Percentiles rank a stretch among this genome's conserved stretches.
Conservation (phyloP, 2,113 vertebrate species). For the Cebus imitator region DNA sequence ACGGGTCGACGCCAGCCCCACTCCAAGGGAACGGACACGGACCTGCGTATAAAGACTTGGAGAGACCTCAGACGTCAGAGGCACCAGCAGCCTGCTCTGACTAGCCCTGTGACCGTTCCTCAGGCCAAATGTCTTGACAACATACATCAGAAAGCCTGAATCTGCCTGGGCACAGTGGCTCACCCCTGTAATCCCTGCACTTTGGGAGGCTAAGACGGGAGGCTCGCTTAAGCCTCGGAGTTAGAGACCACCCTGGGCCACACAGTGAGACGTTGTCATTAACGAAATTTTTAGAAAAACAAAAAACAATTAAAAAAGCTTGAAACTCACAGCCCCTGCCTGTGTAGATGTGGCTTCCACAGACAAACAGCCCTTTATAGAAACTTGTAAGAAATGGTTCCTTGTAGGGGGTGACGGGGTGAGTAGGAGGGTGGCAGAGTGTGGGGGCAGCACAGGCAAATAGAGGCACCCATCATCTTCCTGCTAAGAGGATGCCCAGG, state of each 20-base stretch:
- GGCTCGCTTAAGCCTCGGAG: too few species aligned
- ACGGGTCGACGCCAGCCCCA: background rate
- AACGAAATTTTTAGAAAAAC: too few species aligned
- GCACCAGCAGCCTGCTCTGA: background rate
- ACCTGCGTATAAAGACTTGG: fast-evolving
- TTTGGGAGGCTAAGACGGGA: too few species aligned
- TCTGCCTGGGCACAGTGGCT: too few species aligned
- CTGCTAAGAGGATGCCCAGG: background rate
- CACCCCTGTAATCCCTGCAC: too few species aligned
- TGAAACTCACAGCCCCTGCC: background rate
- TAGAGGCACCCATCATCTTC: fast-evolving
- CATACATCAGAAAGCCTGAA: background rate
- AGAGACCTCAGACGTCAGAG: background rate
- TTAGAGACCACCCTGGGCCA: too few species aligned
- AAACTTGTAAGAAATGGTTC: background rate
- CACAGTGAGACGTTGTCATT: too few species aligned
- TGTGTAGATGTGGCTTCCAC: background rate
- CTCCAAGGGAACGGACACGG: background rate
- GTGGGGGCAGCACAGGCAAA: background rate
- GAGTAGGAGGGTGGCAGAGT: too few species aligned
- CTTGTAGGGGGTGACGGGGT: background rate
- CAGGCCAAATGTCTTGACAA: background rate
- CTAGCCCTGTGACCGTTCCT: background rate
- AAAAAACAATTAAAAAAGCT: too few species aligned
- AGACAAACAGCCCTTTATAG: background rate